Conservation (phyloP, 1,140 invertebrate genomes). For the Nasonia vitripennis region DNA sequence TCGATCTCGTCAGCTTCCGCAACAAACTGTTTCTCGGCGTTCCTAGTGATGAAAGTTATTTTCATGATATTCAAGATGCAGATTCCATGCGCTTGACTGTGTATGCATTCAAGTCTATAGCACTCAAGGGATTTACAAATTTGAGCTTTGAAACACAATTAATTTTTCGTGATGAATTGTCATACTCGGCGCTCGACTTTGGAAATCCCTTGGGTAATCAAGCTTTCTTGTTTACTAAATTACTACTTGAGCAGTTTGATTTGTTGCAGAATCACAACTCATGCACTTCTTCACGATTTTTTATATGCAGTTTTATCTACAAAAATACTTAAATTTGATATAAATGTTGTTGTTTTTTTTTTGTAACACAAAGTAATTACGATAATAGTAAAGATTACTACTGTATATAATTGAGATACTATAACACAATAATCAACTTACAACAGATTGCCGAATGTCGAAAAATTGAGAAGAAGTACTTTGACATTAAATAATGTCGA, state of each 20-base stretch:
- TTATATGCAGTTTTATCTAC: constrained; percentile 5
- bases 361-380: not conserved
- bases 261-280: constrained; percentile 34
- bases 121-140: constrained; percentile 19
- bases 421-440: not conserved
- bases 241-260: constrained; percentile 36
- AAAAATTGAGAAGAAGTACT: constrained; percentile 15
- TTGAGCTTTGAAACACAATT: not conserved
- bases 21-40: constrained; percentile 91
- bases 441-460: not conserved
- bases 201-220: constrained; percentile 32
- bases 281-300: constrained; percentile 43
- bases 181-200: not conserved
- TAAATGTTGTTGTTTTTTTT: not conserved
- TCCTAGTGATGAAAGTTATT: constrained; percentile 78
- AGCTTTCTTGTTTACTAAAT: constrained; percentile 34
- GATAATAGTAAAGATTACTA: not conserved
- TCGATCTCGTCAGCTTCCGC: constrained; percentile 90
- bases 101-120: constrained; percentile 42
- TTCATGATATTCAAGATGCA: constrained; percentile 54
- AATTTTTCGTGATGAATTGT: not conserved
- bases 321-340: not conserved
- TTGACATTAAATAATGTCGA: too few relatives aligned
- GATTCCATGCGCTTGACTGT: not conserved
- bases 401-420: too few relatives aligned